Evolutionary conservation across 2,888 invertebrate genomes (phyloP).

Genomic region (Uropetala carovei): DNA sequence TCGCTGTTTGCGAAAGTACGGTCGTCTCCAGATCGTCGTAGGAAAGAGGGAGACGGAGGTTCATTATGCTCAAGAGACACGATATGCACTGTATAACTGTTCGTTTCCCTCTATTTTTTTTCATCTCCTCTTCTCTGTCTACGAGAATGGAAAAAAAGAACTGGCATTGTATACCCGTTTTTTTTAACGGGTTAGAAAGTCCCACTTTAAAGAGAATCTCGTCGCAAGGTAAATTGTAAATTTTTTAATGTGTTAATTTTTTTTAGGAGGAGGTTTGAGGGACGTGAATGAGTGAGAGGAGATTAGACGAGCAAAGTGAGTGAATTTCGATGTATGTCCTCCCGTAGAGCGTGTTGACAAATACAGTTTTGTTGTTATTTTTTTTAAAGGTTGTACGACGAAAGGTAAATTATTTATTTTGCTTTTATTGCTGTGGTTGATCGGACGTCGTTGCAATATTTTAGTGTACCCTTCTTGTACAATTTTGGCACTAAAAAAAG

Average conservation of each 20-base stretch:
- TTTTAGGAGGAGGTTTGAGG: background rate
- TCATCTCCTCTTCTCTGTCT: background rate
- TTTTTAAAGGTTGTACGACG: background rate
- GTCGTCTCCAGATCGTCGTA: background rate
- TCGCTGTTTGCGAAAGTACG: background rate
- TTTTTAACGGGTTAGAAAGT: too few species aligned
- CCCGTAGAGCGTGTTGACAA: background rate
- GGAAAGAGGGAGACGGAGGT: background rate
- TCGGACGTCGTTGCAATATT: background rate
- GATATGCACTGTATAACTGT: background rate
- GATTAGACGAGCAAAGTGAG: background rate
- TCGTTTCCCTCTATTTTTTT: background rate
- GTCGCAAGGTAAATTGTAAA: background rate
- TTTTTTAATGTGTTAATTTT: background rate
- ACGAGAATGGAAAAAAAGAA: background rate
- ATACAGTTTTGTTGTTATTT: background rate
- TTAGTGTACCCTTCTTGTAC: background rate
- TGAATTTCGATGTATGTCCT: background rate
- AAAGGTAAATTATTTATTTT: background rate
- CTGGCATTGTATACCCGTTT: background rate
- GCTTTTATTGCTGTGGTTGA: background rate
- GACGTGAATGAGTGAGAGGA: background rate
- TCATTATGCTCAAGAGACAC: conserved; percentile 26
- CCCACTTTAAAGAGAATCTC: background rate
- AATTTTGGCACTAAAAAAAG: background rate